phyloP scores from a whole-genome alignment of 2,888 invertebrate species.

The Punctoribates punctum region DNA sequence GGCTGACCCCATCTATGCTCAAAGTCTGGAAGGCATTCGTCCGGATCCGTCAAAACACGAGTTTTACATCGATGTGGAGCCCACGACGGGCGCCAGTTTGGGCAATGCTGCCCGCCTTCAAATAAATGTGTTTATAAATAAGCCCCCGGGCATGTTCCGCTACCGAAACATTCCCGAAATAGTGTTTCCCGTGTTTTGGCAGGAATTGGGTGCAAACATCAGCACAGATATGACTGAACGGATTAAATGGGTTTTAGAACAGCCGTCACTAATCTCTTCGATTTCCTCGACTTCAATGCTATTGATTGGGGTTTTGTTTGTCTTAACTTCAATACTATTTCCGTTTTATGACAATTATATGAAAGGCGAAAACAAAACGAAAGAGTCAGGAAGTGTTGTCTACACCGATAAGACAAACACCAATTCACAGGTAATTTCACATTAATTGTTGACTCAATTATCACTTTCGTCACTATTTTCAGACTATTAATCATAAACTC shows the following conservation, averaged over 20 bases:
- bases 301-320: background rate
- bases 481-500: background rate
- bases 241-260: conserved; percentile 31
- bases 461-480: background rate
- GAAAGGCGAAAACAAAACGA: background rate
- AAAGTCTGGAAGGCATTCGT: conserved; percentile 64
- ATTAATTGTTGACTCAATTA: background rate
- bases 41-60: conserved; percentile 65
- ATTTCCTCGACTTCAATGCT: conserved; percentile 37
- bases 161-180: conserved; percentile 44
- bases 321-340: conserved; percentile 1
- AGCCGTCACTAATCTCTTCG: conserved; percentile 29
- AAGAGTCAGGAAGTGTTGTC: conserved; percentile 35
- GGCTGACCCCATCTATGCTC: conserved; percentile 64
- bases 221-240: conserved; percentile 39
- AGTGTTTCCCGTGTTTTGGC: conserved; percentile 46
- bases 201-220: conserved; percentile 39
- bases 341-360: conserved; percentile 26
- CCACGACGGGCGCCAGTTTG: conserved; percentile 54
- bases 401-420: conserved; percentile 16
- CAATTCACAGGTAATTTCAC: conserved; percentile 31
- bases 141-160: conserved; percentile 42
- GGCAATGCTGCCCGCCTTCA: conserved; percentile 65
- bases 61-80: conserved; percentile 71
- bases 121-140: conserved; percentile 60